A percentile compares a stretch with the other conserved stretches of the same genome.
Conservation (phyloP, 2,888 invertebrate species). For the Hirudinaria manillensis region DNA sequence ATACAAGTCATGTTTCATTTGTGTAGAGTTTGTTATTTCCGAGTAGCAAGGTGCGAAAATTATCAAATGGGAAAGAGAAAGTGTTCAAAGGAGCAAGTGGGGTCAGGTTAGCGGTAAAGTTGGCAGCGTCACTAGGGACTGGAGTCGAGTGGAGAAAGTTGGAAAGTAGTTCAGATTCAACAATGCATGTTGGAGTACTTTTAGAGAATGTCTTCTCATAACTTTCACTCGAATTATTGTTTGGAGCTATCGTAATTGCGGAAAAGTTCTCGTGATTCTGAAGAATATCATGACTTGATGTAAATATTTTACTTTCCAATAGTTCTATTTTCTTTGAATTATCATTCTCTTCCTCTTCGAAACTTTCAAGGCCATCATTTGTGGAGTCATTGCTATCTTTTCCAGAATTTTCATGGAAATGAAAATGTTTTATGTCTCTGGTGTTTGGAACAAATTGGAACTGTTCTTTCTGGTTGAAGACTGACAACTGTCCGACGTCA, state of each 20-base stretch:
- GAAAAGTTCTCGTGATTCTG: too few species aligned
- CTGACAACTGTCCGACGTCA: background rate
- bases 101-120: background rate
- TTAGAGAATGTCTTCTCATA: too few species aligned
- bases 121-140: background rate
- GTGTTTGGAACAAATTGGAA: background rate
- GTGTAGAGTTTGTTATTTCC: slow-evolving; percentile 2
- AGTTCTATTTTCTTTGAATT: too few species aligned
- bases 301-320: too few species aligned
- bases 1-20: background rate
- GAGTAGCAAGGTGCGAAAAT: slow-evolving; percentile 11
- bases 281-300: too few species aligned
- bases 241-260: too few species aligned
- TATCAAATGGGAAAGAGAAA: slow-evolving; percentile 6
- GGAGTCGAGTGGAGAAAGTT: background rate
- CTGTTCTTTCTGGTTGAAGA: background rate
- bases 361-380: background rate
- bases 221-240: too few species aligned
- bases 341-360: background rate
- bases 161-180: too few species aligned
- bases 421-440: background rate
- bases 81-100: background rate
- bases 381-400: background rate
- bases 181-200: too few species aligned
- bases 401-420: background rate